phyloP scores from a whole-genome alignment of 2,797 vertebrate genomes.

The Acipenser oxyrinchus region DNA sequence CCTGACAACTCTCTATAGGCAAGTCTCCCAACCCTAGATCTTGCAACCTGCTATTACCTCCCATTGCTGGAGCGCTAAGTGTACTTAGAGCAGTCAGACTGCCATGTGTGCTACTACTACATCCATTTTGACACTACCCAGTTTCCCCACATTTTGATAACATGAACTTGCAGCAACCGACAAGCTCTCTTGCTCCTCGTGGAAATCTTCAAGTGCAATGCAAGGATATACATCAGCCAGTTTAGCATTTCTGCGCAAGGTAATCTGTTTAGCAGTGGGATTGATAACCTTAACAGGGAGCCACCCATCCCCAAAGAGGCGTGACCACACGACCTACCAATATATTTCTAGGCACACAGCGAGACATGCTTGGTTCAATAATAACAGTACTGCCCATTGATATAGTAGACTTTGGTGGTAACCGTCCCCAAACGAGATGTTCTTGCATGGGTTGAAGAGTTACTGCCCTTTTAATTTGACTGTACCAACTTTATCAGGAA shows the following conservation, averaged over 20 bases:
- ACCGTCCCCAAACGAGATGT: slow-evolving; percentile 23
- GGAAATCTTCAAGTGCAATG: slow-evolving; percentile 17
- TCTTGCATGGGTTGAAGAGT: slow-evolving; percentile 18
- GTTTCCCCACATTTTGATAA: background rate
- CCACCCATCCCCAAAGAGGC: slow-evolving; percentile 17
- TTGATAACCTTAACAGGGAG: slow-evolving; percentile 23
- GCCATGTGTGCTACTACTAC: background rate
- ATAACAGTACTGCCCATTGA: slow-evolving; percentile 20
- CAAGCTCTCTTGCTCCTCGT: background rate
- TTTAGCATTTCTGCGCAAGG: slow-evolving; percentile 16
- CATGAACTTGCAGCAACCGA: background rate
- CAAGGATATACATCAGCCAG: slow-evolving; percentile 19
- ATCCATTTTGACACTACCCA: background rate
- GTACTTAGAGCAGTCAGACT: too few relatives aligned
- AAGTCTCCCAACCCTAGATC: too few relatives aligned
- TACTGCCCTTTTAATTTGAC: slow-evolving; percentile 18
- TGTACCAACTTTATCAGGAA: slow-evolving; percentile 13
- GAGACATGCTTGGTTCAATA: slow-evolving; percentile 19
- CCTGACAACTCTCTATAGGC: too few relatives aligned
- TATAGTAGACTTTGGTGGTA: slow-evolving; percentile 4
- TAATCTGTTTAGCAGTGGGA: slow-evolving; percentile 3
- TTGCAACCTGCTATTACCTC: too few relatives aligned
- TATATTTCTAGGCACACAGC: slow-evolving; percentile 1
- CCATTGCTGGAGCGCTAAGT: background rate
- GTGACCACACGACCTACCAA: slow-evolving; percentile 15